Evolutionary conservation across 2,113 vertebrate genomes (phyloP), one percentile per base, ranked within the genome.

Genomic region (Embiotoca jacksoni): DNA sequence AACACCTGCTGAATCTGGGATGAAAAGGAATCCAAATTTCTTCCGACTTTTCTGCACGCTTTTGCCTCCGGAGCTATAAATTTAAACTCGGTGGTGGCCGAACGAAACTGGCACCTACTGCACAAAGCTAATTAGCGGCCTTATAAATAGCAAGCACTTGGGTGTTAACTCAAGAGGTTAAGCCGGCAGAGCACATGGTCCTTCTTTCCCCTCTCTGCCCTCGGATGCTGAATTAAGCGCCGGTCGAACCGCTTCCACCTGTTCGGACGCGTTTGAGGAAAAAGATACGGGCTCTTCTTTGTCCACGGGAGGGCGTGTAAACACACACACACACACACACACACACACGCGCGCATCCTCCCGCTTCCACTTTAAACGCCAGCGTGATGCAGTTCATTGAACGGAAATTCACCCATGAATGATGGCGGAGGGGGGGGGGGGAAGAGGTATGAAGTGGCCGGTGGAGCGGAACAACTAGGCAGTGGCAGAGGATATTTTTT

Each of bases 111-210:
- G 71, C 87, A 89, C 54, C 55, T 54, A 63, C 73, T 58, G 78
- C 67, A 65, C 74, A 84, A 88, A 88, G 81, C 86, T 89, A 89
- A 90, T 91, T 85, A 91, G 58, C 47, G 5, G 55, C 47, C 83
- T 66, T 72, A 78, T 67, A 80, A 77, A 53, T 83, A 72, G 65
- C 88, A 86, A 89, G 82, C 62, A 56, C 72, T 23, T 32, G 71
- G 23, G 80, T 66, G 72, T 81, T 84, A 82, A 83, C 64, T 67
- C 67, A 59, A 66, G 44, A 31, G 72, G 70, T 77, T 91, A 87
- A 90, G 81, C 72, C 68, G 50, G 80, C 61, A 31, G 66, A 62
- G 54, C 81, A 84, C 82, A 63, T 75, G 84, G 50, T 46, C 30
- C 8, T 46, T 80, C 50, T 36, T 72, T 39, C 32, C 55, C 60